Evolutionary conservation across 2,888 invertebrate species (phyloP), one percentile per base, ranked within the genome.

Genomic region (Dolichopus griseipennis): DNA sequence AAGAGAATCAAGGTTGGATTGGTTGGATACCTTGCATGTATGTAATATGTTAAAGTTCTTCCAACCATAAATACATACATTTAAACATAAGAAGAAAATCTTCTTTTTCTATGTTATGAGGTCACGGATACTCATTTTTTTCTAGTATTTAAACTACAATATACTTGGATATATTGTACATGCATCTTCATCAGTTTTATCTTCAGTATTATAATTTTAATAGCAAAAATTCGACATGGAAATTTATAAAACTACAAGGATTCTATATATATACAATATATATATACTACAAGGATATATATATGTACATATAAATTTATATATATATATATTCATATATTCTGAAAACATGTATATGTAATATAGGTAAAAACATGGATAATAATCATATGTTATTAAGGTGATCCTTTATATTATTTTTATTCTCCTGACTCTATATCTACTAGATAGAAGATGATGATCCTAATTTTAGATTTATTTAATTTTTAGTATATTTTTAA

Each of bases 361-460:
- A 37, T 34, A 34, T 12, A 37, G 10, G 37, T 37, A 37, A 52
- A 6, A 15, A 52, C 6, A 15, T 18, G 41, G 18, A 52, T 18
- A 52, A 52, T 15, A 52, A 52, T 52, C 52, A 52, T 52, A 52
- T 52, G 52, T n/a, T 52, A 52, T 52, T 52, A 52, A 52, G 52
- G 52, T 52, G 52, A 52, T 52, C 52, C 52, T 52, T 52, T 52
- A 18, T 52, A 12, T 52, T 52, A 52, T 52, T 52, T 7, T 41
- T 9, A 12, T 27, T 27, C 5, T 4, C 27, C 27, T 27, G 27
- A 27, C 5, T 27, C 27, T 27, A 27, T 27, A 27, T 27, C 27
- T 27, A 27, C 27, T 5, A 27, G 27, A 27, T 27, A 27, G 2
- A n/a, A 27, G 27, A 52, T 3, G 8, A 52, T 52, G 18, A 43